Percentiles rank a stretch among this genome's conserved stretches.
Evolutionary conservation across 2,888 invertebrate species (phyloP).

Genomic region (Tachina fera): DNA sequence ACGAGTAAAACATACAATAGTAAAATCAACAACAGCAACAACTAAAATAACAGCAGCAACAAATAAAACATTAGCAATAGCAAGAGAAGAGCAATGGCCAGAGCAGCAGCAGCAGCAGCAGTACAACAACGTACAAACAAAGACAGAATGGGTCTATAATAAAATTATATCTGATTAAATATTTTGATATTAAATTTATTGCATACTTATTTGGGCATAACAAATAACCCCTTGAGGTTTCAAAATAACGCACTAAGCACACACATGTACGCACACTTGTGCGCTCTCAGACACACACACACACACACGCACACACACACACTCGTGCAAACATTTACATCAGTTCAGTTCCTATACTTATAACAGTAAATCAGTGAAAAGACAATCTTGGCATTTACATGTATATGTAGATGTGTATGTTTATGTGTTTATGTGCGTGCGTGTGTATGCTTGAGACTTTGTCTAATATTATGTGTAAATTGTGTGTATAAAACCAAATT

Average conservation of each 20-base stretch:
- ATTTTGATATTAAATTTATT: slow-evolving; percentile 72
- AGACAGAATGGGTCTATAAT: slow-evolving; percentile 60
- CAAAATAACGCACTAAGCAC: slow-evolving; percentile 48
- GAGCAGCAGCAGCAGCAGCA: slow-evolving; percentile 11
- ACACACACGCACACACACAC: background rate
- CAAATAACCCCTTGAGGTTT: slow-evolving; percentile 69
- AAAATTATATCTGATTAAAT: slow-evolving; percentile 72
- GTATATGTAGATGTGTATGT: no score
- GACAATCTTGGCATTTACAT: background rate
- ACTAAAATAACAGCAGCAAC: slow-evolving; percentile 1
- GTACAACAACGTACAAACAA: background rate
- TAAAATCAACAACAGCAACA: slow-evolving; percentile 17
- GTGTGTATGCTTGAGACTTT: background rate
- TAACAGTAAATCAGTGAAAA: slow-evolving; percentile 11
- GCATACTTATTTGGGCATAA: slow-evolving; percentile 71
- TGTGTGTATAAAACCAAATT: slow-evolving; percentile 47
- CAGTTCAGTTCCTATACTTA: background rate
- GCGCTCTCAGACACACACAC: background rate
- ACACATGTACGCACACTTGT: background rate
- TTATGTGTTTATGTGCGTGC: no score
- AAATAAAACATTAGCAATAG: background rate
- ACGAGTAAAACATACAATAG: slow-evolving; percentile 44
- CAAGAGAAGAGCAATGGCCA: background rate
- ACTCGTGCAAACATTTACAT: background rate
- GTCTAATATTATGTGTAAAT: slow-evolving; percentile 56